Conservation (phyloP, 2,888 invertebrate species). For the Neria commutata region DNA sequence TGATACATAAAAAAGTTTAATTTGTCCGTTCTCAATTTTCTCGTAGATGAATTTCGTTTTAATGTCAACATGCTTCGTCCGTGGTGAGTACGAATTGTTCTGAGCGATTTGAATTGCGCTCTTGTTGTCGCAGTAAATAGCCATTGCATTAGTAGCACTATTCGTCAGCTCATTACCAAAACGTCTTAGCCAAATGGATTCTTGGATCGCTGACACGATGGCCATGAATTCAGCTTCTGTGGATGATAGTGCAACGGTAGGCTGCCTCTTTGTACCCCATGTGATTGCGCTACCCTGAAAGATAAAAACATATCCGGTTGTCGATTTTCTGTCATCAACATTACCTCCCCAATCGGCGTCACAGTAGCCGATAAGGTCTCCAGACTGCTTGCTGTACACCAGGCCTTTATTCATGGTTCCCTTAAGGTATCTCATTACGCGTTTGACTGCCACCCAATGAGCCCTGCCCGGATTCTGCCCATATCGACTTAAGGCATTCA, state of each 20-base stretch:
- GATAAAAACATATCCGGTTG: constrained; percentile 24
- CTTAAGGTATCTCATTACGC: constrained; percentile 26
- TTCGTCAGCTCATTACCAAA: constrained; percentile 15
- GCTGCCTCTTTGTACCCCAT: constrained; percentile 25
- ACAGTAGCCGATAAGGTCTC: constrained; percentile 17
- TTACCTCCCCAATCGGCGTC: constrained; percentile 30
- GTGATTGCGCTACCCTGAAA: constrained; percentile 24
- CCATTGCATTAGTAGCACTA: constrained; percentile 8
- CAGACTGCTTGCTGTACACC: background rate
- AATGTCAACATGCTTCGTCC: constrained; percentile 28
- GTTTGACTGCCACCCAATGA: constrained; percentile 33
- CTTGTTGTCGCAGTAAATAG: constrained; percentile 22
- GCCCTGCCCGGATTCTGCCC: constrained; percentile 24
- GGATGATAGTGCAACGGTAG: constrained; percentile 26
- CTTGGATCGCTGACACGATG: constrained; percentile 21
- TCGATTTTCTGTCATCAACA: constrained; percentile 20
- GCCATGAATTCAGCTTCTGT: constrained; percentile 31
- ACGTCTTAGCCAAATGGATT: constrained; percentile 28
- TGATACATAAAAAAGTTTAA: too few relatives aligned
- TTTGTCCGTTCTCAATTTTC: too few relatives aligned
- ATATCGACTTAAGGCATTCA: constrained; percentile 30
- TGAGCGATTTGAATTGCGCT: constrained; percentile 22
- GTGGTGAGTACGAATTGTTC: constrained; percentile 21
- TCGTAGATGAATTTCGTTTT: too few relatives aligned
- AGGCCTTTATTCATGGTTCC: constrained; percentile 15